Conservation (phyloP, 2,113 vertebrate genomes). For the Stigmatopora argus region DNA sequence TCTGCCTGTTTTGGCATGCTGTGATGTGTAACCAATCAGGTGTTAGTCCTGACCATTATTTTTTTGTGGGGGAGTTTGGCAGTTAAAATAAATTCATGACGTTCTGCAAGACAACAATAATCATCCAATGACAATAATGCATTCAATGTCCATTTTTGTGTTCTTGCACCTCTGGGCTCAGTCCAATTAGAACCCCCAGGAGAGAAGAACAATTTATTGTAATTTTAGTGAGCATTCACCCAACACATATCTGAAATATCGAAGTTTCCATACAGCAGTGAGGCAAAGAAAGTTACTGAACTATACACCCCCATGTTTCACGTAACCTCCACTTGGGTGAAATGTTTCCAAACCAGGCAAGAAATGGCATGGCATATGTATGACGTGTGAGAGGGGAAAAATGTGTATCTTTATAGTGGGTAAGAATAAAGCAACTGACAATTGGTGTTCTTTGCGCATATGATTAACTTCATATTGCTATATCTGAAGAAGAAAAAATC, state of each 20-base stretch:
- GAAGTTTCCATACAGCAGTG: constrained; percentile 3
- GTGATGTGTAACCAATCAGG: too few relatives aligned
- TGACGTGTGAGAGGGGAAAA: not conserved
- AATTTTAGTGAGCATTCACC: constrained; percentile 14
- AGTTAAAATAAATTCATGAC: not conserved
- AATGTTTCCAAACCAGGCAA: not conserved
- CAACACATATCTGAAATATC: constrained; percentile 10
- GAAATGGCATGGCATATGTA: constrained; percentile 13
- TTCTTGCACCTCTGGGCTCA: constrained; percentile 19
- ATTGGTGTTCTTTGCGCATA: constrained; percentile 1
- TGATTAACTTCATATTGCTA: constrained; percentile 8
- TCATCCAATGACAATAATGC: not conserved
- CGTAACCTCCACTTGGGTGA: not conserved
- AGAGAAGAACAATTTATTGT: constrained; percentile 23
- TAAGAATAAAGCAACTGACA: constrained; percentile 31
- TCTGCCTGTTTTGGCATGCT: too few relatives aligned
- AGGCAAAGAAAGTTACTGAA: constrained; percentile 1
- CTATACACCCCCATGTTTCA: not conserved
- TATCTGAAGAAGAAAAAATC: not conserved
- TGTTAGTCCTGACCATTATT: too few relatives aligned
- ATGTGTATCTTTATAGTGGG: constrained; percentile 1
- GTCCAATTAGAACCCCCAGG: constrained; percentile 21
- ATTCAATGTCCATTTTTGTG: constrained; percentile 3
- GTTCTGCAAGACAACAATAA: not conserved
- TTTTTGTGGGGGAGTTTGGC: not conserved